Conservation (phyloP, 2,888 invertebrate genomes). For the Euphydryas editha region DNA sequence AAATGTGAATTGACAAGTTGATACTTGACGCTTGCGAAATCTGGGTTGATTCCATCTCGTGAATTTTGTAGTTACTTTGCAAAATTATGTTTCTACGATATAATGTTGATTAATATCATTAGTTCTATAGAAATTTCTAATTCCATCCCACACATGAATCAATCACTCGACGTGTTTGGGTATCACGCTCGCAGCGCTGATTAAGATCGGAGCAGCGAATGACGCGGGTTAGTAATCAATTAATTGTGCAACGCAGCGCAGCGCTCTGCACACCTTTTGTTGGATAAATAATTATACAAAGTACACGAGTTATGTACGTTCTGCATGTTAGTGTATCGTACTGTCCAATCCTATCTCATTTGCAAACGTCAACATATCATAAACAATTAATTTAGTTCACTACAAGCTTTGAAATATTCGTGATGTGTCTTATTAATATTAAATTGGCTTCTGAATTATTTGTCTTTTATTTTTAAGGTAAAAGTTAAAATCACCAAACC, state of each 20-base stretch:
- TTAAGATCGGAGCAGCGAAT: constrained; percentile 6
- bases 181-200: neutral
- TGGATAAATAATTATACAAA: constrained; percentile 4
- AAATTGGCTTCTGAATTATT: too few species aligned
- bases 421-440: too few species aligned
- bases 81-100: too few species aligned
- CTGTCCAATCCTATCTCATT: neutral
- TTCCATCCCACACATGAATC: neutral
- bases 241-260: neutral
- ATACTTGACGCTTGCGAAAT: too few species aligned
- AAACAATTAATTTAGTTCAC: neutral
- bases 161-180: constrained; percentile 22
- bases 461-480: too few species aligned
- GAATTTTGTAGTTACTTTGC: too few species aligned
- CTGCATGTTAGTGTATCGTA: neutral
- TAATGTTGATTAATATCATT: too few species aligned
- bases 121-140: neutral
- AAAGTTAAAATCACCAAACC: too few species aligned
- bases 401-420: neutral
- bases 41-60: too few species aligned
- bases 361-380: neutral
- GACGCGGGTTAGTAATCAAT: constrained; percentile 2
- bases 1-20: too few species aligned
- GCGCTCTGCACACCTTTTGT: neutral
- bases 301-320: neutral